Conservation (phyloP, 1,140 invertebrate species). For the Orussus abietinus region DNA sequence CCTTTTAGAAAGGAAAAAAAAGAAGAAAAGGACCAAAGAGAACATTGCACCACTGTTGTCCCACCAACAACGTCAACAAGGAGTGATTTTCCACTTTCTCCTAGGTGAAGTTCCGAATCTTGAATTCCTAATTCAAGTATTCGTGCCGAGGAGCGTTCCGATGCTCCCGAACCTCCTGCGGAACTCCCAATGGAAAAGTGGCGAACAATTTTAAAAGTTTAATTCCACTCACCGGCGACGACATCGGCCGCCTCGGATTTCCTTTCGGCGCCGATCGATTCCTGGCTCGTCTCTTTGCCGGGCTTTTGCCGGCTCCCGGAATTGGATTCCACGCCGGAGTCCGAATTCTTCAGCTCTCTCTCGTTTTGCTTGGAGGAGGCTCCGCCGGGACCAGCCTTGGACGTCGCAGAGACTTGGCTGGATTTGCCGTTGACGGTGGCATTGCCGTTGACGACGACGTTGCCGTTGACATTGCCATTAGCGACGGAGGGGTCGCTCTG, state of each 20-base stretch:
- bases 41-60: too few relatives aligned
- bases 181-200: too few relatives aligned
- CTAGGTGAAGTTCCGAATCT: too few relatives aligned
- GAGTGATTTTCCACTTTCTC: too few relatives aligned
- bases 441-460: conserved; percentile 31
- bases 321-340: conserved; percentile 27
- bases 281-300: conserved; percentile 35
- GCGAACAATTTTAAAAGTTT: too few relatives aligned
- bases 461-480: conserved; percentile 34
- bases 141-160: too few relatives aligned
- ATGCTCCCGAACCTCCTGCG: too few relatives aligned
- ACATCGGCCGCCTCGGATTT: conserved; percentile 39
- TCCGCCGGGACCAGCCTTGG: conserved; percentile 19
- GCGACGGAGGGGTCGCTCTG: conserved; percentile 23
- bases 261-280: conserved; percentile 32
- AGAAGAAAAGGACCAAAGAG: too few relatives aligned
- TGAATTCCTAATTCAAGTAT: too few relatives aligned
- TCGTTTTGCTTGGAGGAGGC: too few relatives aligned
- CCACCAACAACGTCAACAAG: too few relatives aligned
- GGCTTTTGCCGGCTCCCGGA: conserved; percentile 36
- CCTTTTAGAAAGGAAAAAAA: too few relatives aligned
- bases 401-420: conserved; percentile 21
- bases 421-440: conserved; percentile 32
- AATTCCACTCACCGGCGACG: conserved; percentile 45
- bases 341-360: conserved; percentile 28